Conservation (phyloP, 1,140 invertebrate genomes). For the Megalopta genalis region DNA sequence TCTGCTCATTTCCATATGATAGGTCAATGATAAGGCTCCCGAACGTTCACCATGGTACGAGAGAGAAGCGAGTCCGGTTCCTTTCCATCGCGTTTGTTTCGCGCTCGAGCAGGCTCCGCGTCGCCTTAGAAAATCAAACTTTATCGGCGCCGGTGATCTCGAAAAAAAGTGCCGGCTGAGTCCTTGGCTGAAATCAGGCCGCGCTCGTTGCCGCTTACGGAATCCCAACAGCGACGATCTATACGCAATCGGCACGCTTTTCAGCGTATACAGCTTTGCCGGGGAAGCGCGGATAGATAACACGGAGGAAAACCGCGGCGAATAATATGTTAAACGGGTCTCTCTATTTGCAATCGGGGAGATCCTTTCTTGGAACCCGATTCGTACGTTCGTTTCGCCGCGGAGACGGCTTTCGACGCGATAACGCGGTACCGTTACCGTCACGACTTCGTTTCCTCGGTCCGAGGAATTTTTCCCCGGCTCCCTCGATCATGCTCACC, state of each 20-base stretch:
- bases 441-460: background rate
- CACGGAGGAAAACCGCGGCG: background rate
- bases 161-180: conserved; percentile 45
- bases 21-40: conserved; percentile 50
- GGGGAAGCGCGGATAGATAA: too few relatives aligned
- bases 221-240: too few relatives aligned
- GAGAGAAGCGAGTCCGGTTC: conserved; percentile 40
- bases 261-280: background rate
- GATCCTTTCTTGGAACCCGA: background rate
- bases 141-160: conserved; percentile 49
- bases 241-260: background rate
- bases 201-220: background rate
- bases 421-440: conserved; percentile 21
- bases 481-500: background rate
- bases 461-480: conserved; percentile 7
- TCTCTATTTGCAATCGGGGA: background rate
- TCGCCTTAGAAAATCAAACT: conserved; percentile 53
- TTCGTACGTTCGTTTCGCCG: conserved; percentile 27
- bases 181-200: conserved; percentile 57
- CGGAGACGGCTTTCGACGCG: background rate
- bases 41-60: conserved; percentile 30
- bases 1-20: conserved; percentile 51
- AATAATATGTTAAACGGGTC: background rate
- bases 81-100: conserved; percentile 54
- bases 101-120: conserved; percentile 49